These are phyloP conservation scores for Xylota segnis DNA, from an alignment of 2,888 invertebrate species.

Conservation along the genomic window DNA sequence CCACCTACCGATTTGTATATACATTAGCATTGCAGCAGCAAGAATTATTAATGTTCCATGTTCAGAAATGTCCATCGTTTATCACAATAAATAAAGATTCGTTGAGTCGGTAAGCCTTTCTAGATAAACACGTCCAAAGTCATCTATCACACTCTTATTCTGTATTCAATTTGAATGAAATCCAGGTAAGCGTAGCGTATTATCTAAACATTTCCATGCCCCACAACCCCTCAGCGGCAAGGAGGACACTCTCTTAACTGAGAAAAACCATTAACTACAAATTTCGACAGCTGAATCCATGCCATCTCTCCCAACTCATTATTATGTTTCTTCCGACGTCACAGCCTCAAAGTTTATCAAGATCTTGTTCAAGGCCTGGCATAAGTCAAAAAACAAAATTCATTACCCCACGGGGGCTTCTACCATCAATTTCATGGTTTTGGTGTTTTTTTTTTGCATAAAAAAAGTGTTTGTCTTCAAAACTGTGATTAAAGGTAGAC, in stretches of 20 bases:
- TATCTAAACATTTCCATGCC: neutral
- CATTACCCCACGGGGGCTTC: constrained; percentile 31
- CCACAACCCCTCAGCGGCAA: too few species aligned
- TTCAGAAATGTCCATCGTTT: neutral
- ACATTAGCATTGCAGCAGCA: too few species aligned
- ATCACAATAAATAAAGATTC: neutral
- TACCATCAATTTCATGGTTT: constrained; percentile 33
- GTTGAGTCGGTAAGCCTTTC: constrained; percentile 4
- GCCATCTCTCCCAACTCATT: neutral
- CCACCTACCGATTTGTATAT: too few species aligned
- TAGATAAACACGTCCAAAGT: neutral
- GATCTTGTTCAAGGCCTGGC: constrained; percentile 32
- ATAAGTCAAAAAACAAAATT: constrained; percentile 47
- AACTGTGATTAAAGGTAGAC: constrained; percentile 42
- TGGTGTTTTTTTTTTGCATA: neutral
- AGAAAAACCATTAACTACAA: constrained; percentile 26
- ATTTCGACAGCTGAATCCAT: constrained; percentile 15
- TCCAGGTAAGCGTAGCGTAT: neutral
- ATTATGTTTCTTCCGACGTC: constrained; percentile 17
- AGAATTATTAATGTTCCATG: neutral
- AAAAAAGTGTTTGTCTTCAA: constrained; percentile 14
- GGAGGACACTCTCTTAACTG: neutral
- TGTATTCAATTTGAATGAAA: neutral
- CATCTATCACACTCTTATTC: constrained; percentile 5
- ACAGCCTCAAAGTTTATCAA: constrained; percentile 32